Conservation (phyloP, 2,797 vertebrate species). For the Cichlasoma orientale region DNA sequence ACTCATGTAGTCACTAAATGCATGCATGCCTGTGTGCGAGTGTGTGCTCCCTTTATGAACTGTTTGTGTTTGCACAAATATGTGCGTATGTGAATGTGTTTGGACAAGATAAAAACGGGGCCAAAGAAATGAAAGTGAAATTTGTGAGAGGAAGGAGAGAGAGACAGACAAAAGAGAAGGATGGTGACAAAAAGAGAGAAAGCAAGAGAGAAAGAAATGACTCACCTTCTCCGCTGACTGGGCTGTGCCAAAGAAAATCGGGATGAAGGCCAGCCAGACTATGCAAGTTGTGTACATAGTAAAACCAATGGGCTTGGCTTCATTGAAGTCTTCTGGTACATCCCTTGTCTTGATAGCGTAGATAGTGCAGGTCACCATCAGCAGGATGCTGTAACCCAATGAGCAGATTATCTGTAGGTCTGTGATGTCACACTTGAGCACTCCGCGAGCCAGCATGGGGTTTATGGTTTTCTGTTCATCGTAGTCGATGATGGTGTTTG, state of each 20-base stretch:
- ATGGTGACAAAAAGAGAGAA: conserved; percentile 32
- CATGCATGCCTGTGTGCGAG: background rate
- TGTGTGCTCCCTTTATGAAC: conserved; percentile 12
- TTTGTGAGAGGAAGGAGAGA: conserved; percentile 36
- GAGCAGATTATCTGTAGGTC: conserved; percentile 99
- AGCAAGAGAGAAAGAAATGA: conserved; percentile 37
- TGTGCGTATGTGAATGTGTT: conserved; percentile 47
- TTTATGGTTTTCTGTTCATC: conserved; percentile 96
- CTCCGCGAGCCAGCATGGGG: conserved; percentile 90
- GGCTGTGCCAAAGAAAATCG: conserved; percentile 99
- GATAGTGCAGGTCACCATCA: conserved; percentile 99
- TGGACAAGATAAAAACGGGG: conserved; percentile 63
- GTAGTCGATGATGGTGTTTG: conserved; percentile 96
- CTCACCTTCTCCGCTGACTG: conserved; percentile 99
- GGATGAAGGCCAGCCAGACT: conserved; percentile 99
- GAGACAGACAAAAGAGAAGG: conserved; percentile 45
- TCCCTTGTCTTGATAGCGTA: conserved; percentile 99
- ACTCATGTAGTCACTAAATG: conserved; percentile 24
- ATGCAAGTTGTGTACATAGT: conserved; percentile 99
- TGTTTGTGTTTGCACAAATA: conserved; percentile 39
- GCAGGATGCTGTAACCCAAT: conserved; percentile 96
- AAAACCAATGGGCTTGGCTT: conserved; percentile 99
- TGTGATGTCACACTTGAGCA: conserved; percentile 99
- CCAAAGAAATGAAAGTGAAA: conserved; percentile 46
- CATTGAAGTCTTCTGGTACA: conserved; percentile 99